phyloP scores from a whole-genome alignment of 2,113 vertebrate species.

The Pseudonaja textilis region DNA sequence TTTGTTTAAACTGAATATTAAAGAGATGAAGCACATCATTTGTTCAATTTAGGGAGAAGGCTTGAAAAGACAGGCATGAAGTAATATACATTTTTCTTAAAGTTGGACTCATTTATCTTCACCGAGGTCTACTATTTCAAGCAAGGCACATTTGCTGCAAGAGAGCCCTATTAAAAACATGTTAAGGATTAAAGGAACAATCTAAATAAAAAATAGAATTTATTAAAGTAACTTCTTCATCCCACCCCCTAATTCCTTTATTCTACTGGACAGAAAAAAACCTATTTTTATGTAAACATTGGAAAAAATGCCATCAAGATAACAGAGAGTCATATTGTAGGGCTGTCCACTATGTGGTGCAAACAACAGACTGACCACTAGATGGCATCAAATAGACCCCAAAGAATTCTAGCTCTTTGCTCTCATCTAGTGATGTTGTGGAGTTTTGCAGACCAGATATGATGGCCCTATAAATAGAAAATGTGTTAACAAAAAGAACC shows the following conservation, averaged over 20 bases:
- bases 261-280: background rate
- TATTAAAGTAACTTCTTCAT: no score
- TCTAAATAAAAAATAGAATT: background rate
- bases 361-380: background rate
- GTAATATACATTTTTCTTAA: background rate
- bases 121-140: background rate
- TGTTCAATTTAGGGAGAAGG: background rate
- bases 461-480: background rate
- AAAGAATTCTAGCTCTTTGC: background rate
- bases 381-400: background rate
- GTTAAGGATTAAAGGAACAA: background rate
- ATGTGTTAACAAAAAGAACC: background rate
- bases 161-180: background rate
- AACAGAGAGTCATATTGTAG: background rate
- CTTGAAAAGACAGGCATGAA: background rate
- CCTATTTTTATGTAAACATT: background rate
- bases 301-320: background rate
- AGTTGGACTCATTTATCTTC: background rate
- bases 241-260: background rate
- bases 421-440: background rate
- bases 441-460: background rate
- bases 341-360: background rate
- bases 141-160: background rate
- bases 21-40: constrained; percentile 31
- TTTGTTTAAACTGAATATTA: constrained; percentile 29